Base-by-base conservation (phyloP, 2,797 vertebrate species). In the Benthosema pterotum region DNA sequence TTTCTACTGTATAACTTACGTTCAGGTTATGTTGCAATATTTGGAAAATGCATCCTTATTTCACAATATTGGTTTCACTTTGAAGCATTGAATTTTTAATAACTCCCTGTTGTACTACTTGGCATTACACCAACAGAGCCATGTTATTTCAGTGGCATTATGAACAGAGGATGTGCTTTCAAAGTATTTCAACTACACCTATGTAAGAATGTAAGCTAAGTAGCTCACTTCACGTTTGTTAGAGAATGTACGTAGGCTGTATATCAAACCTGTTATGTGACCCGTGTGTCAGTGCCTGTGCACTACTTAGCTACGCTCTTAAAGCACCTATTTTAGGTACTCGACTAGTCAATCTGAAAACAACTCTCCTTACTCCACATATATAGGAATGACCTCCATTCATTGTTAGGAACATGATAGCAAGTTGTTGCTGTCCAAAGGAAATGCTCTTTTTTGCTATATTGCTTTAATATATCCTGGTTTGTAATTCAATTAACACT, bases 221-320 rank as follows among this genome's bases (percentile, higher is more conserved):
- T 83, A 88, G 83, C 83, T 88, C 84, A 86, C 83, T 86, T 90
- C 75, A 81, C 77, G 67, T 90, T 83, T 87, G 86, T 87, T 87
- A 83, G 87, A 72, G 83, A 85, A 89, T 88, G 88, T 91, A 87
- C 28, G 85, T 86, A 85, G 90, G 86, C 82, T 85, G 82, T 78
- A 79, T 87, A 86, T 78, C 62, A 82, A 75, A 79, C 28, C 46
- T 75, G 85, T 86, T 74, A 79, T 79, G 85, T 88, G 87, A 88
- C 83, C 81, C 60, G 71, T 79, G 83, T 79, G 84, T 87, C 88
- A 58, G 86, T 88, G 88, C 88, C 85, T 90, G 85, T 83, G 85
- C 86, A 87, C 86, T 88, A 87, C 84, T 88, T 87, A 76, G 85
- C 87, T 89, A 87, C 67, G 71, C 88, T 90, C 84, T 79, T 80